phyloP scores from a whole-genome alignment of 1,140 invertebrate species.

The Scaptomyza hsui region DNA sequence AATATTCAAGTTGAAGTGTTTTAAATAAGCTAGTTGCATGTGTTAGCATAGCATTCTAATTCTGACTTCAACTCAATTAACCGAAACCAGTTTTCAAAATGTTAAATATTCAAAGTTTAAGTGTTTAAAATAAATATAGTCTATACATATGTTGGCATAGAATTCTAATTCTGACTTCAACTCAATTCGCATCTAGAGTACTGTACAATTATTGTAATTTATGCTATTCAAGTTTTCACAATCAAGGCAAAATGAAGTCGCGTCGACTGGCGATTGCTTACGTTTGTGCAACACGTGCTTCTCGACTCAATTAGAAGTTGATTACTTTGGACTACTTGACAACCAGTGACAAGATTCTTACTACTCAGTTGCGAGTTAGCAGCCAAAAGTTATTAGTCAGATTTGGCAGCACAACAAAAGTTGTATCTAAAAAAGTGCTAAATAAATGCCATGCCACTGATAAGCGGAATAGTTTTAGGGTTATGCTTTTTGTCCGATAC shows the following conservation, averaged over 20 bases:
- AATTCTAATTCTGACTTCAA: neutral
- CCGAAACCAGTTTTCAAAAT: constrained; percentile 38
- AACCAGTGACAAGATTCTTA: constrained; percentile 18
- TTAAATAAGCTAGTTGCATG: neutral
- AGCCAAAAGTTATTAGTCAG: constrained; percentile 42
- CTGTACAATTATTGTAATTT: constrained; percentile 30
- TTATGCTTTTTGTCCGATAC: constrained; percentile 6
- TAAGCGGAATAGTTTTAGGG: constrained; percentile 39
- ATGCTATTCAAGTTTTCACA: neutral
- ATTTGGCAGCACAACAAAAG: neutral
- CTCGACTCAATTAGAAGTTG: constrained; percentile 30
- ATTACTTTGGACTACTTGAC: constrained; percentile 40
- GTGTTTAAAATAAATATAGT: neutral
- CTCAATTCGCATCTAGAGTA: neutral
- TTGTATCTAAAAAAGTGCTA: constrained; percentile 49
- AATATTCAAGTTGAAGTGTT: constrained; percentile 1
- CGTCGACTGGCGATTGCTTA: neutral
- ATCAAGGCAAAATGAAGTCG: constrained; percentile 4
- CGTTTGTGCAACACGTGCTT: constrained; percentile 39
- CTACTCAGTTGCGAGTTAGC: constrained; percentile 9
- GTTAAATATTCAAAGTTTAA: constrained; percentile 5
- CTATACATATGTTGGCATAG: too few relatives aligned
- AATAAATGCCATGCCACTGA: constrained; percentile 54
- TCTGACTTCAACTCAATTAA: neutral
- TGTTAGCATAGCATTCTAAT: neutral